phyloP scores from a whole-genome alignment of 1,140 invertebrate genomes.

The Hetaerina americana region DNA sequence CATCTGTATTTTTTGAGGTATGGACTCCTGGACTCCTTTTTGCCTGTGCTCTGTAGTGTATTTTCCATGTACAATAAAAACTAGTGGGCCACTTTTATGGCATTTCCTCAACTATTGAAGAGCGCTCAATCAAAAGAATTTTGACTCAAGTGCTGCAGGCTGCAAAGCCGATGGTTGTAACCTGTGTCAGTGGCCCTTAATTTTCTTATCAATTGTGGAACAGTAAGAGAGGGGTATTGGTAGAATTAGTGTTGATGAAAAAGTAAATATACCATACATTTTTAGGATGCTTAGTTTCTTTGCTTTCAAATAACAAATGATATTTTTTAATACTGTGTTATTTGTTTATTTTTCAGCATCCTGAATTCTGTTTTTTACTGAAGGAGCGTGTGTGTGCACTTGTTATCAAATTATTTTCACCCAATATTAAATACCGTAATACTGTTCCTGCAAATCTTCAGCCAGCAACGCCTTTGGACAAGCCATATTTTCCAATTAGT shows the following conservation, averaged over 20 bases:
- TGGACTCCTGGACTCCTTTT: conserved; percentile 7
- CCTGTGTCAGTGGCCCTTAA: too few relatives aligned
- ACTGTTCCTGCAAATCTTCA: conserved; percentile 32
- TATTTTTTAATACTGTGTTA: conserved; percentile 12
- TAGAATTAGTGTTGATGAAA: conserved; percentile 8
- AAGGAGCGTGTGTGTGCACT: conserved; percentile 95
- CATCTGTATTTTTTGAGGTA: conserved; percentile 85
- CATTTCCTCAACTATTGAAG: too few relatives aligned
- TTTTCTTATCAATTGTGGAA: too few relatives aligned
- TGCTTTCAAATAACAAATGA: conserved; percentile 11
- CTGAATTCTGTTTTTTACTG: conserved; percentile 86
- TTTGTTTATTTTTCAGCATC: conserved; percentile 52
- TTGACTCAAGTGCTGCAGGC: too few relatives aligned
- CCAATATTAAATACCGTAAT: conserved; percentile 82
- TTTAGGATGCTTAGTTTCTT: conserved; percentile 1
- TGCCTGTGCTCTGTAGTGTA: conserved; percentile 5
- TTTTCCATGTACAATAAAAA: conserved; percentile 1
- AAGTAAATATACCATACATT: neutral
- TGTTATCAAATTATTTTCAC: conserved; percentile 95
- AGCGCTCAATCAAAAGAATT: too few relatives aligned
- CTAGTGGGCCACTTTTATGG: too few relatives aligned
- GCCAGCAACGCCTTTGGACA: conserved; percentile 59
- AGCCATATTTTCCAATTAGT: conserved; percentile 93
- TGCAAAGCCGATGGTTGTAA: too few relatives aligned
- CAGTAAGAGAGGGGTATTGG: neutral